Conservation (phyloP, 2,888 invertebrate species). For the Ptilodon capucinus region DNA sequence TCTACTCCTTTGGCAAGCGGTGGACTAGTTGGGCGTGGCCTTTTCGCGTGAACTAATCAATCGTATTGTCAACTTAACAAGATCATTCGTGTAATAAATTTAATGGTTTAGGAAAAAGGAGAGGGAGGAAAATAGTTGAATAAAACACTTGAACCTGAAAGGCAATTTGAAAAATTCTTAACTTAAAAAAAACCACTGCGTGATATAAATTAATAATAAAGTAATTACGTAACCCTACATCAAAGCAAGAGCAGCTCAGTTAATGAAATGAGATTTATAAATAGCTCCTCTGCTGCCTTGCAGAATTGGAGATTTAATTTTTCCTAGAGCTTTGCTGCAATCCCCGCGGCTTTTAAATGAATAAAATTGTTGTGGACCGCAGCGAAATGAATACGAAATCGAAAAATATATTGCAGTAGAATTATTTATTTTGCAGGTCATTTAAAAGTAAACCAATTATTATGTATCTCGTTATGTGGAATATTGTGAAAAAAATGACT, state of each 20-base stretch:
- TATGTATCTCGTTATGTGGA: no score
- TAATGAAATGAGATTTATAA: conserved; percentile 50
- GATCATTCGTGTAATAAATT: neutral
- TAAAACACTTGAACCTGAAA: neutral
- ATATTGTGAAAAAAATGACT: no score
- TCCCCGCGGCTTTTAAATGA: conserved; percentile 39
- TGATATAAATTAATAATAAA: neutral
- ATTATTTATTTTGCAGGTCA: no score
- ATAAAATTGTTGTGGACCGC: conserved; percentile 30
- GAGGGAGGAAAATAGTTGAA: neutral
- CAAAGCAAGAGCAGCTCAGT: conserved; percentile 27
- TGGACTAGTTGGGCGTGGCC: conserved; percentile 67
- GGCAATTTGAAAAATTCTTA: no score
- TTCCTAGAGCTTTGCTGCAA: conserved; percentile 36
- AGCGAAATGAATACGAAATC: neutral
- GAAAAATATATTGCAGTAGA: neutral
- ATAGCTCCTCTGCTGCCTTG: conserved; percentile 37
- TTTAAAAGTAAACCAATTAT: no score
- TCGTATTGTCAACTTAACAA: conserved; percentile 44
- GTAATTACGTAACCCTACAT: conserved; percentile 4
- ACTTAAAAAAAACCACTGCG: no score
- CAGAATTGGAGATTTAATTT: conserved; percentile 50
- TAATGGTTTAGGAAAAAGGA: no score
- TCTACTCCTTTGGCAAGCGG: conserved; percentile 60
- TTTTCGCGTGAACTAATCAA: conserved; percentile 68